Evolutionary conservation across 2,113 vertebrate species (phyloP).

Genomic region (Labeo rohita): DNA sequence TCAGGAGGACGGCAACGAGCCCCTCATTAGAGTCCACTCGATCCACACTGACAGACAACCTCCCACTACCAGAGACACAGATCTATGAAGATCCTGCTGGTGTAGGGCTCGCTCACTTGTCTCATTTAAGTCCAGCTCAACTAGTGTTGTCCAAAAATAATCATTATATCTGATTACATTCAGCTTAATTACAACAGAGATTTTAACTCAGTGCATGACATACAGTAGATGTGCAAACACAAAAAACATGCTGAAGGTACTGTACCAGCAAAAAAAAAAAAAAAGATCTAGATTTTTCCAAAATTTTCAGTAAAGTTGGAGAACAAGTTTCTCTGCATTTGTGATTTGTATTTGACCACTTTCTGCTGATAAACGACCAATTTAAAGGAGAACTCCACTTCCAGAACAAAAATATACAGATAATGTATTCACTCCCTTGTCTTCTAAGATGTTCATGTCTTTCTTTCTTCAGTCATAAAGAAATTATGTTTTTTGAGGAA

Average conservation of each 20-base stretch:
- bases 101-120: neutral
- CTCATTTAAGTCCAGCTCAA: neutral
- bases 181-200: neutral
- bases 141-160: constrained; percentile 13
- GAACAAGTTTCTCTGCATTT: neutral
- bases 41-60: constrained; percentile 29
- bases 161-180: neutral
- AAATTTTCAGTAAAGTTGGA: neutral
- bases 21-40: constrained; percentile 45
- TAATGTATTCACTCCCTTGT: too few species aligned
- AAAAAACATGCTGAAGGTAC: neutral
- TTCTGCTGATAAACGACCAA: too few species aligned
- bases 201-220: neutral
- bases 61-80: constrained; percentile 1
- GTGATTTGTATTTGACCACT: neutral
- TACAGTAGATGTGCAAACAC: neutral
- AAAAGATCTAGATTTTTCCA: too few species aligned
- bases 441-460: too few species aligned
- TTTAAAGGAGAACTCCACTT: too few species aligned
- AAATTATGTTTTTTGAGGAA: too few species aligned
- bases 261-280: too few species aligned
- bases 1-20: constrained; percentile 14
- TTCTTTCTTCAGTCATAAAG: too few species aligned
- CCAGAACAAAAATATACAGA: too few species aligned
- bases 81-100: constrained; percentile 3